phyloP scores from a whole-genome alignment of 2,113 vertebrate genomes.

The Alaudala cheleensis region DNA sequence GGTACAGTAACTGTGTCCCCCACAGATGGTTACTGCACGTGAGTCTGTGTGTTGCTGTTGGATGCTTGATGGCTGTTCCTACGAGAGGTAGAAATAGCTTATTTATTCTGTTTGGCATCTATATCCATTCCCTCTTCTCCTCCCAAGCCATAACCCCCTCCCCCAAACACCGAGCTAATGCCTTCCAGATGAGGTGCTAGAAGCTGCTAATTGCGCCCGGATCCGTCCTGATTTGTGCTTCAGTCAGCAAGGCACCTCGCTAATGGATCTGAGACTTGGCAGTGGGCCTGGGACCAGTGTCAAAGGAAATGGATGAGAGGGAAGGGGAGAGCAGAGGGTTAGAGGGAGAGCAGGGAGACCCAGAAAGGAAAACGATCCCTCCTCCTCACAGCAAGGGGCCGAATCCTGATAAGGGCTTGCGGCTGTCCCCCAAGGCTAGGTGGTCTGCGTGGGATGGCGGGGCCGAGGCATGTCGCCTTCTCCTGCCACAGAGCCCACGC shows the following conservation, averaged over 20 bases:
- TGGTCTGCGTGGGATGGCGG: background rate
- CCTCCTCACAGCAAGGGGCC: background rate
- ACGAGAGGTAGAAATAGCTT: constrained; percentile 60
- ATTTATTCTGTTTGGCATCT: constrained; percentile 74
- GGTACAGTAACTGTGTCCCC: background rate
- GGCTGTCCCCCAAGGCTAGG: background rate
- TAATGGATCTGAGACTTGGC: constrained; percentile 84
- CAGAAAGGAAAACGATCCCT: constrained; percentile 19
- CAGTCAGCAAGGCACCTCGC: constrained; percentile 83
- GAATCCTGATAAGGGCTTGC: constrained; percentile 25
- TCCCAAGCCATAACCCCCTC: constrained; percentile 35
- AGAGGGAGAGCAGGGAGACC: background rate
- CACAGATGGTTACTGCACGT: background rate
- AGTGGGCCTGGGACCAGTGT: constrained; percentile 75
- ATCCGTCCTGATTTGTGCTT: constrained; percentile 80
- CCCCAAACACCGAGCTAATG: constrained; percentile 73
- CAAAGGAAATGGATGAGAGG: constrained; percentile 77
- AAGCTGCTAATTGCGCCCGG: constrained; percentile 80
- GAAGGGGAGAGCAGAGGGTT: constrained; percentile 41
- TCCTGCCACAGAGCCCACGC: background rate
- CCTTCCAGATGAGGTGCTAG: constrained; percentile 84
- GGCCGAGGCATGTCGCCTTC: background rate
- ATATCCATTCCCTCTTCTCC: constrained; percentile 47
- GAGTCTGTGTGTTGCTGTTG: background rate
- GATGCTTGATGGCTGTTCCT: constrained; percentile 13